Percentiles rank a stretch among this genome's conserved stretches.
Conservation (phyloP, 1,140 invertebrate species). For the Probaryconus sp. region DNA sequence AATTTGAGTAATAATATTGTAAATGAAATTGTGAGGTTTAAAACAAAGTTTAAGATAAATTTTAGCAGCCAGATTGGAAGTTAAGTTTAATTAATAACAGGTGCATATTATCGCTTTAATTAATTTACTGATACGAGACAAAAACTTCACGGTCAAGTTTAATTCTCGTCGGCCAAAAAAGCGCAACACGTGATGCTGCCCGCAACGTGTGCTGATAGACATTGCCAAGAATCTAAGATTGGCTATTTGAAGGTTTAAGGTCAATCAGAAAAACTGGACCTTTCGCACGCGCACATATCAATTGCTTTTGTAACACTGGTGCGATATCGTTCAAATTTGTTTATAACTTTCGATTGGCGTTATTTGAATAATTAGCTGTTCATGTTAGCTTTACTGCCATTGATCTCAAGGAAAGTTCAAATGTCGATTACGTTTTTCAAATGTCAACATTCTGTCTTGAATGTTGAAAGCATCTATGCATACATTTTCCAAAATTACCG, state of each 20-base stretch:
- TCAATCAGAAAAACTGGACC: conserved; percentile 51
- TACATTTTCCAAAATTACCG: no score
- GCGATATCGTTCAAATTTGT: background rate
- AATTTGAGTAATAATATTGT: conserved; percentile 9
- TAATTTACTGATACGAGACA: conserved; percentile 39
- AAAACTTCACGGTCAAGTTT: conserved; percentile 70
- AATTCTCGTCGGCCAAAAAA: conserved; percentile 63
- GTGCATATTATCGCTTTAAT: background rate
- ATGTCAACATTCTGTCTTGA: no score
- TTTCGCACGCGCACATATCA: conserved; percentile 15
- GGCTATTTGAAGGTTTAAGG: conserved; percentile 65
- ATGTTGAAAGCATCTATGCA: no score
- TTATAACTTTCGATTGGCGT: conserved; percentile 1
- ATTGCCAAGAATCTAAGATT: conserved; percentile 65
- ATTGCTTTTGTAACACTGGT: background rate
- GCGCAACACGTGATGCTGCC: conserved; percentile 58
- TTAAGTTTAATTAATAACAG: background rate
- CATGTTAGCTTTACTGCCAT: no score
- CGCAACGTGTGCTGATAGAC: conserved; percentile 41
- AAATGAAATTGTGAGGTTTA: no score
- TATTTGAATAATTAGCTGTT: no score
- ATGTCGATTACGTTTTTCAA: no score
- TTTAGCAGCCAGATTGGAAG: no score
- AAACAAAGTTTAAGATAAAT: no score
- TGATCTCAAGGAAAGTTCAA: no score